Percentiles rank a stretch among this genome's conserved stretches.
These are phyloP conservation scores for Glaucidium brasilianum DNA, from an alignment of 2,113 vertebrate species.

Conservation along the genomic window DNA sequence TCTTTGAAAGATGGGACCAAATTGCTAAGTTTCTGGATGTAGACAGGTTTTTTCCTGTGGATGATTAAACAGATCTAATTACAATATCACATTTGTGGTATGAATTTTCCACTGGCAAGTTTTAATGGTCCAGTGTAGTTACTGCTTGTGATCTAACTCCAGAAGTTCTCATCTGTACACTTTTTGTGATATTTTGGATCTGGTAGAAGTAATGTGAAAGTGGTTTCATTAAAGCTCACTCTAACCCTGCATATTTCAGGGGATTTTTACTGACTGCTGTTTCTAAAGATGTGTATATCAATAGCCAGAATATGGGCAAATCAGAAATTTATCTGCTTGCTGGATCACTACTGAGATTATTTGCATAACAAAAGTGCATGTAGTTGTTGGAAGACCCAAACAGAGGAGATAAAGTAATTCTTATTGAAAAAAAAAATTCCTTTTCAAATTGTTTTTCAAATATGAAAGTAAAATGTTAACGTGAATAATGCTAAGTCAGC, in stretches of 20 bases:
- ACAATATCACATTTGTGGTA: not conserved
- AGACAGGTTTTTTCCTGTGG: not conserved
- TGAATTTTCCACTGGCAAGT: not conserved
- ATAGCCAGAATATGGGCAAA: not conserved
- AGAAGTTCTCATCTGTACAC: not conserved
- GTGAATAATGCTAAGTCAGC: not conserved
- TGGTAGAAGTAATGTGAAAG: not conserved
- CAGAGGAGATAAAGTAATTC: not conserved
- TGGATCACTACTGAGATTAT: conserved; percentile 1
- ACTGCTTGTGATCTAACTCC: not conserved
- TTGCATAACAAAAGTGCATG: not conserved
- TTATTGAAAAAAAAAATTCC: not conserved
- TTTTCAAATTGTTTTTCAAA: not conserved
- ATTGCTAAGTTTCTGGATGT: conserved; percentile 6
- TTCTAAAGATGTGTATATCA: not conserved
- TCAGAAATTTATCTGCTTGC: not conserved
- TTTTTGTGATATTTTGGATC: not conserved
- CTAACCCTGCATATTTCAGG: not conserved
- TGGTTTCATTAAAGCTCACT: not conserved
- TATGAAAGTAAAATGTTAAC: not conserved
- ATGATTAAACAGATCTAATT: conserved; percentile 18
- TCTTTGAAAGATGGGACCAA: not conserved
- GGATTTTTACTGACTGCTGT: not conserved
- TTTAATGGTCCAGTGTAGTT: not conserved
- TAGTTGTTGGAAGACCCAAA: not conserved